Conservation (phyloP, 2,113 vertebrate genomes). For the Panurus biarmicus region DNA sequence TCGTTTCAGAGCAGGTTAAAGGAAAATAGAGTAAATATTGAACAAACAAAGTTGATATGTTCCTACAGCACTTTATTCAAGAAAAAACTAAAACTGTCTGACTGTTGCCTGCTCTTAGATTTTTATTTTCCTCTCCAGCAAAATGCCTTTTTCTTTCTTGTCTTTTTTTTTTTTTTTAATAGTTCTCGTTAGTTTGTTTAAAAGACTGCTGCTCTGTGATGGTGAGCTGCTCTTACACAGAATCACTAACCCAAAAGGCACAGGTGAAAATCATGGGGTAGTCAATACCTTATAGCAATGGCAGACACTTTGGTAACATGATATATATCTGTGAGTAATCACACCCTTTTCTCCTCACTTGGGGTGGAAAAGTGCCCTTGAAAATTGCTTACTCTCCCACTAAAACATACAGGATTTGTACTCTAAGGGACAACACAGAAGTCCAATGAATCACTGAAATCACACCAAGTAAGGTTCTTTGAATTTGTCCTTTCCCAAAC, state of each 20-base stretch:
- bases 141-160: neutral
- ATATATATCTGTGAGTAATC: slow-evolving; percentile 29
- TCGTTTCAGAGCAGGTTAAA: neutral
- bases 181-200: neutral
- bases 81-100: neutral
- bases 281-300: neutral
- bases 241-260: neutral
- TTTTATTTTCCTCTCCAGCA: neutral
- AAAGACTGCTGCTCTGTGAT: neutral
- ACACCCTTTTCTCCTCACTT: neutral
- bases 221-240: neutral
- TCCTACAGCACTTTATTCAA: neutral
- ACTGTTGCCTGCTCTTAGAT: neutral
- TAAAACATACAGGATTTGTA: slow-evolving; percentile 29
- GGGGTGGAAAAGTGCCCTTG: slow-evolving; percentile 21
- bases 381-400: slow-evolving; percentile 13
- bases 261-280: slow-evolving; percentile 16
- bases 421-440: slow-evolving; percentile 8
- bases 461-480: neutral
- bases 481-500: neutral
- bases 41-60: slow-evolving; percentile 47
- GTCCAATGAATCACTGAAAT: slow-evolving; percentile 41
- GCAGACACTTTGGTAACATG: slow-evolving; percentile 18
- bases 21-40: slow-evolving; percentile 25
- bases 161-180: no score